Percentiles rank a stretch among this genome's conserved stretches.
phyloP scores from a whole-genome alignment of 2,113 vertebrate species.

The Circaetus gallicus region DNA sequence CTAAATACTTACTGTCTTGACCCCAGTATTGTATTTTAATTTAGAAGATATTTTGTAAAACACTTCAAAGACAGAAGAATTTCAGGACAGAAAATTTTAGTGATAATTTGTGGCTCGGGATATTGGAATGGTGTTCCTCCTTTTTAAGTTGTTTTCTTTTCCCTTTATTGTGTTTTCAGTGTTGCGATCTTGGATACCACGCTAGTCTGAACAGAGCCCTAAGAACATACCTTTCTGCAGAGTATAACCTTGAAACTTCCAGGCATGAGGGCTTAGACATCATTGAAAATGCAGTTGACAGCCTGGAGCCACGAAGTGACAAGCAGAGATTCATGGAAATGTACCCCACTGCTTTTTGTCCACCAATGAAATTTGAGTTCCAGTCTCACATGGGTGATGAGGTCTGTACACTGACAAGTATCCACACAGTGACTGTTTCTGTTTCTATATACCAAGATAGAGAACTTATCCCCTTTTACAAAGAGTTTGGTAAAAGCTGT shows the following conservation, averaged over 20 bases:
- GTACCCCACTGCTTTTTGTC: conserved; percentile 94
- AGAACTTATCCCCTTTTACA: not conserved
- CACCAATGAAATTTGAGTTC: conserved; percentile 94
- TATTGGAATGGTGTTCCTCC: not conserved
- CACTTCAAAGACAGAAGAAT: not conserved
- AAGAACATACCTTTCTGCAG: conserved; percentile 95
- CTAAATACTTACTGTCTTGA: not conserved
- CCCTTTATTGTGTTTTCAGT: conserved; percentile 71
- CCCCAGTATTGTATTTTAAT: not conserved
- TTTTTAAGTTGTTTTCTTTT: not conserved
- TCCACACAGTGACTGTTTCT: not conserved
- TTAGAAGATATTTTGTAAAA: not conserved
- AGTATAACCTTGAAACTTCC: conserved; percentile 98
- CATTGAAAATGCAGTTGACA: conserved; percentile 97
- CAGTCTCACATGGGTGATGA: conserved; percentile 98
- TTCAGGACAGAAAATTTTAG: not conserved
- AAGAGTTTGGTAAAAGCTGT: not conserved
- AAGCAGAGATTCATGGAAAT: conserved; percentile 99
- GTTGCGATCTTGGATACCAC: conserved; percentile 96
- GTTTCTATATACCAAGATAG: not conserved
- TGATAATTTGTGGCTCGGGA: not conserved
- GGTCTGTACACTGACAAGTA: conserved; percentile 74
- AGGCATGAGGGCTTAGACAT: conserved; percentile 97
- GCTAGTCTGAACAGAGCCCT: conserved; percentile 93
- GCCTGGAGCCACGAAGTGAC: conserved; percentile 92